Percentiles rank a stretch among this genome's conserved stretches.
Evolutionary conservation across 2,888 invertebrate species (phyloP).

Genomic region (Eugnorisma glareosa): DNA sequence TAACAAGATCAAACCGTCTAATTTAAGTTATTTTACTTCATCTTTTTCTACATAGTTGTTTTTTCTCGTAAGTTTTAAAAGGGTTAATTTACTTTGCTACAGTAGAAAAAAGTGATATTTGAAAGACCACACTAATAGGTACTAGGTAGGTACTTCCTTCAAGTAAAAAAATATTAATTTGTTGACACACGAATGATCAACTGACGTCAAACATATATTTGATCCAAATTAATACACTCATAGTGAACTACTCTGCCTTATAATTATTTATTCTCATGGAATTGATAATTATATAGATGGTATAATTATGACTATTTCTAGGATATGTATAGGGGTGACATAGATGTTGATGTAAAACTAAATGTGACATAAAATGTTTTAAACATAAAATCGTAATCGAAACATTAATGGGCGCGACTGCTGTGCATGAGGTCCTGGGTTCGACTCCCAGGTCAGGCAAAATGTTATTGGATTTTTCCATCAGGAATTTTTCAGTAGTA

Average conservation of each 20-base stretch:
- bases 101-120: not conserved
- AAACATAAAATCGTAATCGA: not conserved
- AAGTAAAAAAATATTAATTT: conserved; percentile 23
- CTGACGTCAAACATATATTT: conserved; percentile 26
- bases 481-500: no score
- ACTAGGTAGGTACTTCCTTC: not conserved
- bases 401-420: not conserved
- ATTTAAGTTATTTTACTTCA: no score
- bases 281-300: conserved; percentile 62
- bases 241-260: conserved; percentile 55
- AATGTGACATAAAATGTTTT: conserved; percentile 30
- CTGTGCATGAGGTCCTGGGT: no score
- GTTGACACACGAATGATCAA: conserved; percentile 23
- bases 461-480: no score
- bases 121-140: not conserved
- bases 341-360: conserved; percentile 30
- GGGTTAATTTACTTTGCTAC: not conserved
- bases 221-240: conserved; percentile 51
- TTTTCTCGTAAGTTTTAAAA: not conserved
- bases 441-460: no score
- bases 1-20: no score
- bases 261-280: conserved; percentile 64
- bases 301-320: conserved; percentile 56
- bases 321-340: conserved; percentile 41
- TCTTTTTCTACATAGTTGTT: no score